Evolutionary conservation across 2,888 invertebrate species (phyloP).

Genomic region (Tanytarsus gracilentus): DNA sequence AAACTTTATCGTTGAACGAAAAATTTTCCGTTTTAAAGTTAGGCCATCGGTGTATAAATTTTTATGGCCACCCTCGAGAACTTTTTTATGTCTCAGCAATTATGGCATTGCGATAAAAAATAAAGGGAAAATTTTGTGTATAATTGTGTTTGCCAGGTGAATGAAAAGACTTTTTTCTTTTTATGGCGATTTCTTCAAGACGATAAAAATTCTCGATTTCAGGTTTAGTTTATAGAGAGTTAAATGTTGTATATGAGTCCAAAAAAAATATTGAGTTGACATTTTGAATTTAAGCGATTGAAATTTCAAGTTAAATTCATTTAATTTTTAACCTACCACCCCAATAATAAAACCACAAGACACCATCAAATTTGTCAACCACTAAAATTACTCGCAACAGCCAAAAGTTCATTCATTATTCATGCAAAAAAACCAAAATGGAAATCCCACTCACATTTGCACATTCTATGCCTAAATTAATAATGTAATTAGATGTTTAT

Average conservation of each 20-base stretch:
- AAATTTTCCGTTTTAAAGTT: too few species aligned
- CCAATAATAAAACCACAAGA: too few species aligned
- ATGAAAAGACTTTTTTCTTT: neutral
- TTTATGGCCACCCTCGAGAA: neutral
- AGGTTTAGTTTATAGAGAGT: too few species aligned
- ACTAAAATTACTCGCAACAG: too few species aligned
- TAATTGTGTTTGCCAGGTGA: slow-evolving; percentile 1
- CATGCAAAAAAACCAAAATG: neutral
- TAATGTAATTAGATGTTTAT: slow-evolving; percentile 8
- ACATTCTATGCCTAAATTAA: neutral
- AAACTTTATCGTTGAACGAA: neutral
- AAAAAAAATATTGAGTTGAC: too few species aligned
- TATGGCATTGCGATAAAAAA: neutral
- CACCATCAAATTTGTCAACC: too few species aligned
- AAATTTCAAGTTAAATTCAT: too few species aligned
- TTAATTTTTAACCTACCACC: too few species aligned
- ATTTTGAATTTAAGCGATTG: too few species aligned
- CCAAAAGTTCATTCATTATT: slow-evolving; percentile 4
- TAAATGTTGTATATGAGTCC: too few species aligned
- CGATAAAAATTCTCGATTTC: neutral
- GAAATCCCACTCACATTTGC: neutral
- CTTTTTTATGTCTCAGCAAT: slow-evolving; percentile 6
- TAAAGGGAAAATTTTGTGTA: slow-evolving; percentile 1
- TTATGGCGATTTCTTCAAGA: neutral
- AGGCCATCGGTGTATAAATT: neutral